Evolutionary conservation across 1,140 invertebrate genomes (phyloP).

Genomic region (Caenorhabditis briggsae): DNA sequence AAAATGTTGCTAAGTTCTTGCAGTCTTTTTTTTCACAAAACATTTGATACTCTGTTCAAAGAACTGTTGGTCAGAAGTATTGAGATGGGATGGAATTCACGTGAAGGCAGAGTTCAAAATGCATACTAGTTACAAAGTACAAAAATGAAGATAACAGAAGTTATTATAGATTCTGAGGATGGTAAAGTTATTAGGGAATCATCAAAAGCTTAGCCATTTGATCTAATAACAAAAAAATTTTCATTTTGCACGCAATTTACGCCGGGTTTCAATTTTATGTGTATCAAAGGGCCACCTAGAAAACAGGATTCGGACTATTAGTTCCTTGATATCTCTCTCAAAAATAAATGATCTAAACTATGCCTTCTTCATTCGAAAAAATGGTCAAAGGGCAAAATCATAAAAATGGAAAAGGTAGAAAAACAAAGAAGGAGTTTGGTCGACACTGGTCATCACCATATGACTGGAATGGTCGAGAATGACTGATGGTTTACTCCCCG

Average conservation of each 20-base stretch:
- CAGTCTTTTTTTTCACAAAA: background rate
- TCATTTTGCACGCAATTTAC: conserved; percentile 18
- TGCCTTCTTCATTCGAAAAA: background rate
- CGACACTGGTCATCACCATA: conserved; percentile 16
- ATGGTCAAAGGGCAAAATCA: background rate
- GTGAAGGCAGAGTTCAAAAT: background rate
- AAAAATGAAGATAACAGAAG: background rate
- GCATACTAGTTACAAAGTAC: background rate
- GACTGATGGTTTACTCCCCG: background rate
- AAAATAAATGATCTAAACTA: background rate
- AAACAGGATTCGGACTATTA: background rate
- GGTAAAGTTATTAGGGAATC: background rate
- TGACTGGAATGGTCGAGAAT: conserved; percentile 26
- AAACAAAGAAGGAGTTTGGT: background rate
- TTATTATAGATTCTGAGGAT: background rate
- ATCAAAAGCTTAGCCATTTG: background rate
- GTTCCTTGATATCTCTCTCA: conserved; percentile 1
- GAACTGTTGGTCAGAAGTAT: background rate
- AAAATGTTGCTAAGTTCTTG: background rate
- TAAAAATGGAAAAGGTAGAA: background rate
- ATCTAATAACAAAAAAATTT: background rate
- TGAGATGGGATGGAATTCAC: background rate
- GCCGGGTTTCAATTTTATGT: background rate
- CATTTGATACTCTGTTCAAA: background rate
- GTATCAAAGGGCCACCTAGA: background rate